Evolutionary conservation across 2,113 vertebrate genomes (phyloP), one percentile per base, ranked within the genome.

Genomic region (Brevimyrus niger): DNA sequence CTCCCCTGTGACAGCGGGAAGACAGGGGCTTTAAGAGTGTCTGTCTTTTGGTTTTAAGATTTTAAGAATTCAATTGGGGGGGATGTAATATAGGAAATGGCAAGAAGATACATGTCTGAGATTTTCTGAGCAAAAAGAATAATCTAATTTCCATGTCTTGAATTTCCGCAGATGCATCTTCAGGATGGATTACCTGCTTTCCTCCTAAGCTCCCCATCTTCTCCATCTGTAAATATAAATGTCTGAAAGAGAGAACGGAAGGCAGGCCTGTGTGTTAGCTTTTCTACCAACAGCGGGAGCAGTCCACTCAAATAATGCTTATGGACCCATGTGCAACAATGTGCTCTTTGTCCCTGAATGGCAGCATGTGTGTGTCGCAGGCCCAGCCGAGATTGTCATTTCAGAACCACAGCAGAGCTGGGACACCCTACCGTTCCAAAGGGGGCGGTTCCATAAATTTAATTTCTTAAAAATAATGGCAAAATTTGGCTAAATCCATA

Each of bases 141-240:
- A 47, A 27, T 76, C 31, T 11, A 51, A 53, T n/a, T 86, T 31
- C 47, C 48, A 51, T 86, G 9, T 53, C 48, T 86, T 23, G 21
- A 46, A 6, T 7, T 83, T 31, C 1, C 1, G 5, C 3, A 42
- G 73, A 80, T 17, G 35, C 61, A 31, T 38, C 1, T 27, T 19
- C 69, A 42, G 35, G 31, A 15, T 10, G 73, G 4, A 93, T 94
- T 92, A 99, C 98, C 97, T 86, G 96, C 95, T 94, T 93, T 97
- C 89, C 91, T 91, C 82, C 93, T 96, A 0, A 99, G 95, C 89
- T 97, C 97, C 31, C 47, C 96, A 93, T 99, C 98, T 21, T 99
- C 97, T 5, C 97, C 97, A 76, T 99, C 98, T 0, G 98, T 99
- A 92, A 99, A 99, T 91, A 99, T 97, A 93, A 97, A 99, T 0